Evolutionary conservation across 1,140 invertebrate species (phyloP).

Genomic region (Heliothis virescens): DNA sequence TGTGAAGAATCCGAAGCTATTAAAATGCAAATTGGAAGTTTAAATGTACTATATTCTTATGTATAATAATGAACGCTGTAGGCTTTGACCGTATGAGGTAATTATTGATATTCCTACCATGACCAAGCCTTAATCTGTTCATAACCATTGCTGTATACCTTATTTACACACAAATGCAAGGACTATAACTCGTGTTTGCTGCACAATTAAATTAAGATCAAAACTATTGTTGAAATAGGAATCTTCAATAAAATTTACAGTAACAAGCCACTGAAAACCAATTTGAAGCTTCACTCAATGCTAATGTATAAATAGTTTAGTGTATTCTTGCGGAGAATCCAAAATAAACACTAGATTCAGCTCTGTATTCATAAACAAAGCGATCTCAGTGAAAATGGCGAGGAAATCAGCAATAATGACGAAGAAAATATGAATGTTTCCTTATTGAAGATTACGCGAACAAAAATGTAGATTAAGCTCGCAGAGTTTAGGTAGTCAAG

Average conservation of each 20-base stretch:
- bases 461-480: constrained; percentile 60
- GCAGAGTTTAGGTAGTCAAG: constrained; percentile 69
- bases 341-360: constrained; percentile 9
- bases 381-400: constrained; percentile 15
- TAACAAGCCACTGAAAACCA: not conserved
- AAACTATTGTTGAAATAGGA: not conserved
- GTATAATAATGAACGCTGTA: constrained; percentile 39
- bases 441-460: constrained; percentile 50
- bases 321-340: not conserved
- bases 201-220: not conserved
- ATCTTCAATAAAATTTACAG: not conserved
- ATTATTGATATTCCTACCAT: constrained; percentile 43
- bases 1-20: constrained; percentile 68
- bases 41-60: constrained; percentile 67
- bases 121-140: constrained; percentile 24
- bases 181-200: not conserved
- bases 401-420: constrained; percentile 33
- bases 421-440: constrained; percentile 29
- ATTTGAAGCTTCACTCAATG: not conserved
- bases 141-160: constrained; percentile 27
- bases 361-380: constrained; percentile 35
- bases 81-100: constrained; percentile 32
- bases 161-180: not conserved
- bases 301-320: constrained; percentile 7
- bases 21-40: constrained; percentile 79